phyloP scores from a whole-genome alignment of 2,113 vertebrate species.

The Acanthisitta chloris region DNA sequence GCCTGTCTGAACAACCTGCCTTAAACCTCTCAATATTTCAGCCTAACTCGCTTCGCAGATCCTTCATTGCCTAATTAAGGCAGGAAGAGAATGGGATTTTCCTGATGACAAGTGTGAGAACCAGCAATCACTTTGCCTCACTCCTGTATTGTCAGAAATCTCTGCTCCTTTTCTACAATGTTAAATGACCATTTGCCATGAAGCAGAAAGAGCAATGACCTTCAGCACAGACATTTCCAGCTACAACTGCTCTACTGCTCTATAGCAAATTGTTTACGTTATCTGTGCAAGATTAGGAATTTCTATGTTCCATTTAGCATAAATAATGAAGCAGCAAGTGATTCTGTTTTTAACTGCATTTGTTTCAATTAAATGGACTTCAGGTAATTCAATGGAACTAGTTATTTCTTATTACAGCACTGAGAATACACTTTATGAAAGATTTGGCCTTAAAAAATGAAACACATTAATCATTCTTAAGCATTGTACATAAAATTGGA shows the following conservation, averaged over 20 bases:
- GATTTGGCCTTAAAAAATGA: background rate
- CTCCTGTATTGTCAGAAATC: background rate
- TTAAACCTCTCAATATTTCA: background rate
- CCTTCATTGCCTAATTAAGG: background rate
- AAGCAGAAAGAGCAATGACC: background rate
- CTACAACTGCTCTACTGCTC: background rate
- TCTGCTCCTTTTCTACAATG: fast-evolving
- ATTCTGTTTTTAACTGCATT: background rate
- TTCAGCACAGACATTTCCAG: background rate
- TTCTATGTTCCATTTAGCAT: background rate
- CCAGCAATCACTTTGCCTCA: background rate
- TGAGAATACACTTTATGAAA: background rate
- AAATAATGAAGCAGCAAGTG: background rate
- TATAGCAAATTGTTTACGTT: background rate
- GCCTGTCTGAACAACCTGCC: background rate
- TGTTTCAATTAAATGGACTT: background rate
- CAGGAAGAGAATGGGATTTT: background rate
- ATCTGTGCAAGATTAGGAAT: background rate
- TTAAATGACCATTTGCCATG: background rate
- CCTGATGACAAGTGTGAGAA: background rate
- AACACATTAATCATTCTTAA: background rate
- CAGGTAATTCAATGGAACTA: background rate
- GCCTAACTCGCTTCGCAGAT: background rate
- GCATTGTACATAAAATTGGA: background rate
- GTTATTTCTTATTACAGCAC: background rate